These are phyloP conservation scores for Acyrthosiphon pisum DNA, from an alignment of 1,140 invertebrate species.

Conservation along the genomic window DNA sequence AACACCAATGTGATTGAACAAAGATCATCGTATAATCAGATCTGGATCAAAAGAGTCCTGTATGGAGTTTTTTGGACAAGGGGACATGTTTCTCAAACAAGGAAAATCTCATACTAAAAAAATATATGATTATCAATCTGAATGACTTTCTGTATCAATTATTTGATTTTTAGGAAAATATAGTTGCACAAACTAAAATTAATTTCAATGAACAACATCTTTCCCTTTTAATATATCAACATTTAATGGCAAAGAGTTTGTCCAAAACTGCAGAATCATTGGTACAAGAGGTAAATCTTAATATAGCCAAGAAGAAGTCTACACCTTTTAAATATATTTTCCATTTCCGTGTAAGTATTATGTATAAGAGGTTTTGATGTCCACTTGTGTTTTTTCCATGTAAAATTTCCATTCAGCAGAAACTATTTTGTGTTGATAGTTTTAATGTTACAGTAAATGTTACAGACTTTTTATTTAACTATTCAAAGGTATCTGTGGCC, in stretches of 20 bases:
- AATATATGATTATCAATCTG: background rate
- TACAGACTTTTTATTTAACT: too few relatives aligned
- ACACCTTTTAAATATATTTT: conserved; percentile 68
- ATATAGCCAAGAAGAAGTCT: conserved; percentile 62
- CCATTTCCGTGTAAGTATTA: conserved; percentile 58
- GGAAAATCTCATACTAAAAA: background rate
- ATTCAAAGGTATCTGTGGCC: too few relatives aligned
- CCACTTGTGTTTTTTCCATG: too few relatives aligned
- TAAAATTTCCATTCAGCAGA: too few relatives aligned
- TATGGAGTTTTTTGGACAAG: too few relatives aligned
- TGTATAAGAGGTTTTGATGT: background rate
- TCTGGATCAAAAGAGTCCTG: too few relatives aligned
- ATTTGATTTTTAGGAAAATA: conserved; percentile 74
- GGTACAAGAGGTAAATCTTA: conserved; percentile 77
- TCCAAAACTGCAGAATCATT: conserved; percentile 74
- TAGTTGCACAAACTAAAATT: conserved; percentile 94
- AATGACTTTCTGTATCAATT: background rate
- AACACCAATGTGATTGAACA: too few relatives aligned
- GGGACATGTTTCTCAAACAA: too few relatives aligned
- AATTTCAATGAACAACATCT: conserved; percentile 92
- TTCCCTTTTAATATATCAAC: conserved; percentile 88
- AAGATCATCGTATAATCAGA: too few relatives aligned
- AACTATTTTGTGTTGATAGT: too few relatives aligned
- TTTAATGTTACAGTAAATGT: too few relatives aligned
- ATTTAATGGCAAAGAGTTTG: conserved; percentile 81